A percentile compares a stretch with the other conserved stretches of the same genome.
These are phyloP conservation scores for Tenthredo scrophulariae DNA, from an alignment of 2,888 invertebrate genomes.

Conservation along the genomic window DNA sequence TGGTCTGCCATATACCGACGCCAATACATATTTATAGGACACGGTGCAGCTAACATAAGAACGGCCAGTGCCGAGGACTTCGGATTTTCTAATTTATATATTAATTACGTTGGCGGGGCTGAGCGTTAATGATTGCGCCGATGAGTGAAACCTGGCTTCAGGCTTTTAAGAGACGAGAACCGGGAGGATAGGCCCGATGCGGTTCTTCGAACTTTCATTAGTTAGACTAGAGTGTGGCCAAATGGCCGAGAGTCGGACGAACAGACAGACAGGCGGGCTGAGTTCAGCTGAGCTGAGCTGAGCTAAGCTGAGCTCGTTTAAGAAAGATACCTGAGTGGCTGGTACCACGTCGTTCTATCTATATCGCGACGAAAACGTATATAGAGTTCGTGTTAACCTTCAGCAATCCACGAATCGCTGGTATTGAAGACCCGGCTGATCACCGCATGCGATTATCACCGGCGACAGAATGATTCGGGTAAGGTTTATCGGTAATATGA, in stretches of 20 bases:
- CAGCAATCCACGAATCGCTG: background rate
- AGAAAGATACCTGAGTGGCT: conserved; percentile 27
- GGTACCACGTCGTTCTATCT: conserved; percentile 17
- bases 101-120: conserved; percentile 67
- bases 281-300: background rate
- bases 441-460: background rate
- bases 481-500: background rate
- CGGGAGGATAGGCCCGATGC: conserved; percentile 41
- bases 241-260: conserved; percentile 44
- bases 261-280: conserved; percentile 38
- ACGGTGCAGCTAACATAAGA: conserved; percentile 49
- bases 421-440: background rate
- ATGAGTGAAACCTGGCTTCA: conserved; percentile 52
- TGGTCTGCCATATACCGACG: background rate
- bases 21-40: conserved; percentile 71
- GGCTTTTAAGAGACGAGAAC: conserved; percentile 34
- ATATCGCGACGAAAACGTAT: conserved; percentile 10
- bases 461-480: background rate
- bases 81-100: conserved; percentile 70
- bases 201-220: conserved; percentile 57
- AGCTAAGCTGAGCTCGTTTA: conserved; percentile 3
- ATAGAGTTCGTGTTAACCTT: conserved; percentile 11
- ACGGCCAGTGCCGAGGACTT: conserved; percentile 43
- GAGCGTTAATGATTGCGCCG: conserved; percentile 64
- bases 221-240: conserved; percentile 50